phyloP scores from a whole-genome alignment of 2,113 vertebrate genomes.

The Tetrao urogallus region DNA sequence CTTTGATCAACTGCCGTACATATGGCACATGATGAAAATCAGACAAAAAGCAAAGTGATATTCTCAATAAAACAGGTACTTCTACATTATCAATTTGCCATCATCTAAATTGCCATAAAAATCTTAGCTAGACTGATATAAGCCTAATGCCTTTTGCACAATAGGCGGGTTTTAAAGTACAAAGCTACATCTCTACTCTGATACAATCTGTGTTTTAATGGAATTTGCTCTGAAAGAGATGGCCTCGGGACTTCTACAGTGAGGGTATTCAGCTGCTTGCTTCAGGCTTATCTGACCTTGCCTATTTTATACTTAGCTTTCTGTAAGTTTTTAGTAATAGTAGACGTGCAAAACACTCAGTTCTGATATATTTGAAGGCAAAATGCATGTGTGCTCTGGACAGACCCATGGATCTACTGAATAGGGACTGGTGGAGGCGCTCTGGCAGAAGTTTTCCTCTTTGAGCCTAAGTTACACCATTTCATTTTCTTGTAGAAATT shows the following conservation, averaged over 20 bases:
- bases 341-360: not conserved
- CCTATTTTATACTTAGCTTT: not conserved
- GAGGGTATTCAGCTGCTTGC: constrained; percentile 18
- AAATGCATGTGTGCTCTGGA: not conserved
- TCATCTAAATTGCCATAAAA: constrained; percentile 63
- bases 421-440: not conserved
- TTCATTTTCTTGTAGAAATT: not conserved
- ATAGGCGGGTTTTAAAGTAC: constrained; percentile 54
- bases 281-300: constrained; percentile 55
- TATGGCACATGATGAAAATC: constrained; percentile 51
- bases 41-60: constrained; percentile 60
- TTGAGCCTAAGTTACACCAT: not conserved
- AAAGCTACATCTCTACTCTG: constrained; percentile 42
- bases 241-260: constrained; percentile 24
- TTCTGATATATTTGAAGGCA: not conserved
- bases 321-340: not conserved
- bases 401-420: not conserved
- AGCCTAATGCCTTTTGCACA: constrained; percentile 53
- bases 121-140: constrained; percentile 21
- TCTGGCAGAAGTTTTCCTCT: not conserved
- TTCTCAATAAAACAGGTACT: constrained; percentile 52
- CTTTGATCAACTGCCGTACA: constrained; percentile 57
- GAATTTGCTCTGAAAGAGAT: constrained; percentile 29
- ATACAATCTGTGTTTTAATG: constrained; percentile 60
- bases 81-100: constrained; percentile 55